phyloP scores from a whole-genome alignment of 2,113 vertebrate species.

The Megaleporinus macrocephalus region DNA sequence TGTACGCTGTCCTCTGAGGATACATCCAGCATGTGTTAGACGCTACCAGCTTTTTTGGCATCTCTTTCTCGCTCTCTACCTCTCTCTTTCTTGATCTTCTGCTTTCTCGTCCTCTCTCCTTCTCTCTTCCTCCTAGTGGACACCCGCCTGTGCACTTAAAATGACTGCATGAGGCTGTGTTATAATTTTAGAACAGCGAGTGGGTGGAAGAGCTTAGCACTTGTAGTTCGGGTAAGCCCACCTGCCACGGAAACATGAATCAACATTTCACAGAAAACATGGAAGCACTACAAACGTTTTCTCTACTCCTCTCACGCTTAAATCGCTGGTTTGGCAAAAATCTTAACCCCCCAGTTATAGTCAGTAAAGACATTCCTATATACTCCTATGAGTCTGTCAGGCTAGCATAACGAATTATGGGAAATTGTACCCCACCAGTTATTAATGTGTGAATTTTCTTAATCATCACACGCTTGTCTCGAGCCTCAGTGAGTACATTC shows the following conservation, averaged over 20 bases:
- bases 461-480: too few species aligned
- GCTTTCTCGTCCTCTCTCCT: slow-evolving; percentile 21
- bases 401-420: too few species aligned
- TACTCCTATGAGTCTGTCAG: too few species aligned
- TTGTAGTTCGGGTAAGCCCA: background rate
- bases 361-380: background rate
- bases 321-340: background rate
- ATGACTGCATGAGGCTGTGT: slow-evolving; percentile 60
- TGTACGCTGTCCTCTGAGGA: background rate
- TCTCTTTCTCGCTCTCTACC: background rate
- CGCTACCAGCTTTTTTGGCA: background rate
- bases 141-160: slow-evolving; percentile 46
- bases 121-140: slow-evolving; percentile 21
- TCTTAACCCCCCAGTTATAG: background rate
- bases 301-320: background rate
- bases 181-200: slow-evolving; percentile 52
- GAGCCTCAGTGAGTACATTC: too few species aligned
- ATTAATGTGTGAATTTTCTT: too few species aligned
- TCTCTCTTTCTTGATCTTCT: background rate
- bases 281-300: background rate
- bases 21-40: slow-evolving; percentile 30
- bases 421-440: too few species aligned
- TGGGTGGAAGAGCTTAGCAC: slow-evolving; percentile 9
- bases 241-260: background rate
- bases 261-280: background rate